phyloP scores from a whole-genome alignment of 2,113 vertebrate species.

The Mola mola region DNA sequence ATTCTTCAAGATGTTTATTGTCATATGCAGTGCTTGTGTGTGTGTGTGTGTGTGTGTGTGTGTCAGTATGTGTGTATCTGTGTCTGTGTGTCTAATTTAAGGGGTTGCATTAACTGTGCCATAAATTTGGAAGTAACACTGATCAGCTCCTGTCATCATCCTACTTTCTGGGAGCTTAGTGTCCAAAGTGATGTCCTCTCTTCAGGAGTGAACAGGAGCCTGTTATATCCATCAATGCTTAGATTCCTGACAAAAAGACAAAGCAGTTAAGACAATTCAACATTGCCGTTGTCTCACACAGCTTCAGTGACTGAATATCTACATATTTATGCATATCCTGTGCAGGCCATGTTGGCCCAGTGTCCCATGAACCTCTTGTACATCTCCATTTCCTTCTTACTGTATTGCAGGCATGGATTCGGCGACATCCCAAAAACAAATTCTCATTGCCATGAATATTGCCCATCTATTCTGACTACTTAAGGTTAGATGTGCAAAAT shows the following conservation, averaged over 20 bases:
- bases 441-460: conserved; percentile 91
- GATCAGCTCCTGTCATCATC: conserved; percentile 78
- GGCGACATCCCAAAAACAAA: conserved; percentile 93
- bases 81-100: too few species aligned
- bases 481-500: conserved; percentile 88
- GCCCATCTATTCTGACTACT: conserved; percentile 95
- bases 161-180: conserved; percentile 67
- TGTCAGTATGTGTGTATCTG: conserved; percentile 81
- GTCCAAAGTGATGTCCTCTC: conserved; percentile 86
- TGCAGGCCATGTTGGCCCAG: conserved; percentile 91
- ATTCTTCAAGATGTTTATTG: too few species aligned
- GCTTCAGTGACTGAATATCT: background rate
- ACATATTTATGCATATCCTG: too few species aligned
- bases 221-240: conserved; percentile 69
- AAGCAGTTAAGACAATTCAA: too few species aligned
- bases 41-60: conserved; percentile 13
- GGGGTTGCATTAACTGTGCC: conserved; percentile 86
- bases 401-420: conserved; percentile 84
- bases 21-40: background rate
- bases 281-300: background rate
- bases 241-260: conserved; percentile 64
- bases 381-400: conserved; percentile 85
- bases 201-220: conserved; percentile 83
- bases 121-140: conserved; percentile 90
- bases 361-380: conserved; percentile 87